phyloP scores from a whole-genome alignment of 2,113 vertebrate genomes.

The Todiramphus chloris region DNA sequence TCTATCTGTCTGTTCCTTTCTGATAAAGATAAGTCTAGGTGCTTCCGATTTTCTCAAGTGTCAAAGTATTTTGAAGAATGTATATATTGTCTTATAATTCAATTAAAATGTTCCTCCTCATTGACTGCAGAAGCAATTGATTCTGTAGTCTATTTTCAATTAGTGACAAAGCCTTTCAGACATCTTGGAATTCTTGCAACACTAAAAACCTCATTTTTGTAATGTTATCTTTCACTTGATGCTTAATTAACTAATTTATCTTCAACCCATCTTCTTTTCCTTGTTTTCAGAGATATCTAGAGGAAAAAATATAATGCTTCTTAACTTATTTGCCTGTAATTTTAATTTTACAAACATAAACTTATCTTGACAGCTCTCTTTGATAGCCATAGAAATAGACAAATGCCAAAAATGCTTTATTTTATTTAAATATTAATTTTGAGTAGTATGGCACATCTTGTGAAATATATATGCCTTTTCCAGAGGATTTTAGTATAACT shows the following conservation, averaged over 20 bases:
- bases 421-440: not conserved
- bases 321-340: not conserved
- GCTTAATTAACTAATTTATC: conserved; percentile 34
- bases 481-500: not conserved
- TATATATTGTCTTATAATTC: conserved; percentile 55
- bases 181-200: conserved; percentile 36
- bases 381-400: not conserved
- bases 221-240: conserved; percentile 19
- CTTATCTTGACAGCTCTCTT: not conserved
- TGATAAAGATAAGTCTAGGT: not conserved
- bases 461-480: not conserved
- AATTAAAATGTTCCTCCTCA: conserved; percentile 56
- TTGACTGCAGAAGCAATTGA: conserved; percentile 45
- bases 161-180: conserved; percentile 32
- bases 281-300: not conserved
- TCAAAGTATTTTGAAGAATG: conserved; percentile 41
- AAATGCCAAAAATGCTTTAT: not conserved
- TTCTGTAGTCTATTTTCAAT: conserved; percentile 46
- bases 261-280: not conserved
- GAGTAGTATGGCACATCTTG: not conserved
- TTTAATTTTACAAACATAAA: not conserved
- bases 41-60: conserved; percentile 4
- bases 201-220: conserved; percentile 32
- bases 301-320: not conserved
- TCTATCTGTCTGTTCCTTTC: not conserved